phyloP scores from a whole-genome alignment of 2,888 invertebrate species.

The Scotopteryx bipunctaria region DNA sequence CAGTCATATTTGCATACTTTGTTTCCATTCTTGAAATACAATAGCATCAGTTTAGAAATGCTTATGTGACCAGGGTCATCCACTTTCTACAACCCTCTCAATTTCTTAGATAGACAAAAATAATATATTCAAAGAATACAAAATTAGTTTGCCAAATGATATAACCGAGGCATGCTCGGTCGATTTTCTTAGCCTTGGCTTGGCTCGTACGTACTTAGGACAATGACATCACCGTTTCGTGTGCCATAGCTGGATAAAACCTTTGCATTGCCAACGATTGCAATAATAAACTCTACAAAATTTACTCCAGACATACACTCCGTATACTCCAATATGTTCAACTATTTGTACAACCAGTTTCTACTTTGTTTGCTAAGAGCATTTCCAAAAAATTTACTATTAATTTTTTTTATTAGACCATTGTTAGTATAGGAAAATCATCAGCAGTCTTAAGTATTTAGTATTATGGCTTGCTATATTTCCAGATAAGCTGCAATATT shows the following conservation, averaged over 20 bases:
- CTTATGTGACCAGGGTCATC: no score
- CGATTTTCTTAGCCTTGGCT: constrained; percentile 29
- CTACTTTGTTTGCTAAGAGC: no score
- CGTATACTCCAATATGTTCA: background rate
- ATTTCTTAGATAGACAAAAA: background rate
- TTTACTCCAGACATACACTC: background rate
- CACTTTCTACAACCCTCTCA: background rate
- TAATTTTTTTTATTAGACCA: no score
- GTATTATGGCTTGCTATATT: no score
- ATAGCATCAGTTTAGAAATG: no score
- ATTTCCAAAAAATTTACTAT: no score
- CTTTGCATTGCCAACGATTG: constrained; percentile 33
- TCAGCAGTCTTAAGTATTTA: no score
- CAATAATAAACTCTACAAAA: constrained; percentile 11
- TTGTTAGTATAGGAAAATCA: no score
- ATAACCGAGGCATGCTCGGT: constrained; percentile 17
- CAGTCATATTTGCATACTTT: no score
- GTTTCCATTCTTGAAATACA: no score
- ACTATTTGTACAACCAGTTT: no score
- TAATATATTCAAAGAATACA: constrained; percentile 6
- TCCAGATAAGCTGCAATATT: no score
- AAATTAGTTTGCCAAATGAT: constrained; percentile 18
- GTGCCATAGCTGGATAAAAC: constrained; percentile 39
- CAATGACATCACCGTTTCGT: constrained; percentile 53
- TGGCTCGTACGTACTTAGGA: constrained; percentile 43